Percentiles rank a stretch among this genome's conserved stretches.
phyloP scores from a whole-genome alignment of 1,140 invertebrate species.

The Neoseiulus cucumeris region DNA sequence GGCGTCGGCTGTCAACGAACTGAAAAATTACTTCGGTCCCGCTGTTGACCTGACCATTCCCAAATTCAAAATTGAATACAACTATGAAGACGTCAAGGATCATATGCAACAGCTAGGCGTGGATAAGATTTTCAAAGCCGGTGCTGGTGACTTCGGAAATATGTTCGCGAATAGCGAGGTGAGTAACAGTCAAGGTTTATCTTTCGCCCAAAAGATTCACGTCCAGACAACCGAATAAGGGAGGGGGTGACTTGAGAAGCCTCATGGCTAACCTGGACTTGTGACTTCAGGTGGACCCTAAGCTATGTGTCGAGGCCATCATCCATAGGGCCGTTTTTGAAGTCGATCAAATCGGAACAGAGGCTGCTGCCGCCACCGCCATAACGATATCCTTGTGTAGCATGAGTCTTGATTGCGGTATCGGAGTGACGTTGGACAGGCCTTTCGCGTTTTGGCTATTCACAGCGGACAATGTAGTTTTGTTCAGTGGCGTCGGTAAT shows the following conservation, averaged over 20 bases:
- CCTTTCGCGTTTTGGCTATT: too few species aligned
- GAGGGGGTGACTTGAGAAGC: not conserved
- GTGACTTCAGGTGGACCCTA: not conserved
- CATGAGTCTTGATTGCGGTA: too few species aligned
- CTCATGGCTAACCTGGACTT: not conserved
- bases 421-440: too few species aligned
- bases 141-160: slow-evolving; percentile 21
- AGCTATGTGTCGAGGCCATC: not conserved
- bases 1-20: not conserved
- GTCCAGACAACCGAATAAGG: too few species aligned
- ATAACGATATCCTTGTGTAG: too few species aligned
- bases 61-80: slow-evolving; percentile 20
- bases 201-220: not conserved
- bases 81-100: slow-evolving; percentile 15
- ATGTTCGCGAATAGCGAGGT: not conserved
- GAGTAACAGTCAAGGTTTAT: not conserved
- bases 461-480: too few species aligned
- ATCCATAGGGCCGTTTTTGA: not conserved
- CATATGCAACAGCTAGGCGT: slow-evolving; percentile 19
- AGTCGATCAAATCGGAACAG: not conserved
- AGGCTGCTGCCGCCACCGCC: too few species aligned
- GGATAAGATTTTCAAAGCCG: slow-evolving; percentile 18
- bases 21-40: not conserved
- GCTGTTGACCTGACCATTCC: slow-evolving; percentile 21
- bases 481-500: too few species aligned